Conservation (phyloP, 2,113 vertebrate species). For the Paraplagusia blochii region DNA sequence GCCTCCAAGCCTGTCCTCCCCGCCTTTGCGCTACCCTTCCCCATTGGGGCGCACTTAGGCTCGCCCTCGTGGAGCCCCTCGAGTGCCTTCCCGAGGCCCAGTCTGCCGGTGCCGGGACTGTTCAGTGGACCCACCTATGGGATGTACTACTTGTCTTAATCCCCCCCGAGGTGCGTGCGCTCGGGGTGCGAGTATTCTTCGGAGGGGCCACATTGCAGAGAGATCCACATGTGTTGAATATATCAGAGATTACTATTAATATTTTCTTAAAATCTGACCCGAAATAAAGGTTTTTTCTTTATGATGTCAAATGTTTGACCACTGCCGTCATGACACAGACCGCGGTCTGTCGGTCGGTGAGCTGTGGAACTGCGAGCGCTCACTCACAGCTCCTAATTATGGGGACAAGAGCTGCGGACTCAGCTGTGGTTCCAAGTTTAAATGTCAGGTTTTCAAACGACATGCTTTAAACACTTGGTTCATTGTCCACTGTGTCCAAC, state of each 20-base stretch:
- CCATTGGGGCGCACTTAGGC: constrained; percentile 72
- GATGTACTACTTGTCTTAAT: constrained; percentile 83
- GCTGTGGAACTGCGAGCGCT: constrained; percentile 3
- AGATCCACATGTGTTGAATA: constrained; percentile 5
- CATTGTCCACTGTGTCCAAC: background rate
- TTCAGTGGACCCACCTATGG: constrained; percentile 81
- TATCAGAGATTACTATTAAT: constrained; percentile 1
- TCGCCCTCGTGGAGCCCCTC: constrained; percentile 72
- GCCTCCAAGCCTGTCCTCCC: constrained; percentile 80
- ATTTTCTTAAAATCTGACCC: constrained; percentile 14
- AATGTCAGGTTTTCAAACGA: constrained; percentile 34
- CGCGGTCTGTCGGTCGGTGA: background rate
- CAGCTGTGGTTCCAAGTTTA: constrained; percentile 23
- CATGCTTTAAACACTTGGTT: constrained; percentile 39
- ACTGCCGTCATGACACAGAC: background rate
- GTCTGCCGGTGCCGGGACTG: constrained; percentile 76
- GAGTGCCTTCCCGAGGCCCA: constrained; percentile 69
- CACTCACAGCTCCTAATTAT: constrained; percentile 2
- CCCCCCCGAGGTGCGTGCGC: background rate
- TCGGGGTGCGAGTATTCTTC: background rate
- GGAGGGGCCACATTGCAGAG: constrained; percentile 25
- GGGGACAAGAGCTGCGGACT: constrained; percentile 12
- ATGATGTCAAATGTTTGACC: constrained; percentile 7
- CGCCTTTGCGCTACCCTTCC: constrained; percentile 80
- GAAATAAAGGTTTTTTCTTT: background rate